Percentiles rank a stretch among this genome's conserved stretches.
Evolutionary conservation across 2,888 invertebrate species (phyloP).

Genomic region (Thumatha senex): DNA sequence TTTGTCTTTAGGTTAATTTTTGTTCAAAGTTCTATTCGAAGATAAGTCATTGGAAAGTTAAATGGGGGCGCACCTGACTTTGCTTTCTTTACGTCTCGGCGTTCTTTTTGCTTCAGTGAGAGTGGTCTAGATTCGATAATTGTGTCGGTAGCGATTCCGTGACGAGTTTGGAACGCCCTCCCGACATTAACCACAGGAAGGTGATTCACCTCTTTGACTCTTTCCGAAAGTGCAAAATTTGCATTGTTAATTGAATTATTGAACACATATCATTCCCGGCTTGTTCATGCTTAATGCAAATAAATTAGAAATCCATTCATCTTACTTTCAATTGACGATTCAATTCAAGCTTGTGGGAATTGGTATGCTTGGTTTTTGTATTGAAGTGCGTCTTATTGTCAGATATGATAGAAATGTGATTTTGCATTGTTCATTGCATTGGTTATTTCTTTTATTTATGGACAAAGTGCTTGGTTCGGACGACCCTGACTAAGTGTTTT

Average conservation of each 20-base stretch:
- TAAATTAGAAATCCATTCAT: slow-evolving; percentile 42
- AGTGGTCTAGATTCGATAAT: slow-evolving; percentile 81
- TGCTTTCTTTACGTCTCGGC: slow-evolving; percentile 78
- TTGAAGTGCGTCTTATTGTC: slow-evolving; percentile 21
- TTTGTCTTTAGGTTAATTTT: slow-evolving; percentile 49
- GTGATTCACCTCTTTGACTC: slow-evolving; percentile 36
- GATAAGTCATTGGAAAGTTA: slow-evolving; percentile 80
- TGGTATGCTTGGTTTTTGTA: slow-evolving; percentile 36
- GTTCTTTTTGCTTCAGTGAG: slow-evolving; percentile 81
- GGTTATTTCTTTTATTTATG: slow-evolving; percentile 7
- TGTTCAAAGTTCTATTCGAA: slow-evolving; percentile 38
- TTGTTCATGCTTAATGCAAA: slow-evolving; percentile 34
- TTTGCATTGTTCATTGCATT: slow-evolving; percentile 12
- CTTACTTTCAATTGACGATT: slow-evolving; percentile 26
- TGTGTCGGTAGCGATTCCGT: slow-evolving; percentile 75
- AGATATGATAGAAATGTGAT: slow-evolving; percentile 11
- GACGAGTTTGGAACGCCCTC: slow-evolving; percentile 61
- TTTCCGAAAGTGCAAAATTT: slow-evolving; percentile 36
- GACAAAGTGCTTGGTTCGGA: too few species aligned
- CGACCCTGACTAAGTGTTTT: too few species aligned
- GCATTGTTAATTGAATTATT: slow-evolving; percentile 41
- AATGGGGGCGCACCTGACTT: slow-evolving; percentile 81
- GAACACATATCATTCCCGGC: slow-evolving; percentile 29
- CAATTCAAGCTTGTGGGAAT: slow-evolving; percentile 29
- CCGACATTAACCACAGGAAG: slow-evolving; percentile 45